Conservation (phyloP, 2,888 invertebrate genomes). For the Drosophila mimica region DNA sequence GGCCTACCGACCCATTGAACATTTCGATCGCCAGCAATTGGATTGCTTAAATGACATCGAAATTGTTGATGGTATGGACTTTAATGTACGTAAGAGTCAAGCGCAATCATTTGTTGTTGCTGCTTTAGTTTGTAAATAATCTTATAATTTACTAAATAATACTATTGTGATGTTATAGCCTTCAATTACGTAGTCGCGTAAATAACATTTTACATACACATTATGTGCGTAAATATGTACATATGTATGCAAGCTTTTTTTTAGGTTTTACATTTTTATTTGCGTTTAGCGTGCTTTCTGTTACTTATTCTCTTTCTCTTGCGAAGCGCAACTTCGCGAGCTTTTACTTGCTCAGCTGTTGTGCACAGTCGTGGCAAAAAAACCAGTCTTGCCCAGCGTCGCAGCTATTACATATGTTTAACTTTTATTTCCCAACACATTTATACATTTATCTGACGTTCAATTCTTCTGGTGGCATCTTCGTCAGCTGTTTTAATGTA, state of each 20-base stretch:
- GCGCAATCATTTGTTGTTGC: not conserved
- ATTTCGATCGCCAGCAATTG: constrained; percentile 45
- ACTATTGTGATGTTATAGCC: not conserved
- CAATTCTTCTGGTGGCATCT: not conserved
- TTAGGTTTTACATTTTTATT: constrained; percentile 21
- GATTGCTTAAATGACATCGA: constrained; percentile 73
- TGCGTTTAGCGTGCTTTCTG: constrained; percentile 42
- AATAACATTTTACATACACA: not conserved
- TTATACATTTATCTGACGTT: not conserved
- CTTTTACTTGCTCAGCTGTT: constrained; percentile 67
- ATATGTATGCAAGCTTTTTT: not conserved
- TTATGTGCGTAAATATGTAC: not conserved
- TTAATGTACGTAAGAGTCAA: constrained; percentile 71
- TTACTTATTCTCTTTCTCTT: constrained; percentile 24
- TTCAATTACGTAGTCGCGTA: not conserved
- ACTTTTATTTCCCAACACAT: not conserved
- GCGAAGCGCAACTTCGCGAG: constrained; percentile 26
- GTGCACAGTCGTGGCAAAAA: constrained; percentile 42
- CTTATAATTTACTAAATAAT: too few species aligned
- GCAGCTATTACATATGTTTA: not conserved
- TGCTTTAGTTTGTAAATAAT: not conserved
- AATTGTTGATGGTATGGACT: constrained; percentile 77
- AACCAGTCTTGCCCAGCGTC: constrained; percentile 1
- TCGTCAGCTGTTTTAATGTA: not conserved
- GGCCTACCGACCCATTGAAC: constrained; percentile 55